These are phyloP conservation scores for Dendrolimus punctatus DNA, from an alignment of 1,140 invertebrate species.

Conservation along the genomic window DNA sequence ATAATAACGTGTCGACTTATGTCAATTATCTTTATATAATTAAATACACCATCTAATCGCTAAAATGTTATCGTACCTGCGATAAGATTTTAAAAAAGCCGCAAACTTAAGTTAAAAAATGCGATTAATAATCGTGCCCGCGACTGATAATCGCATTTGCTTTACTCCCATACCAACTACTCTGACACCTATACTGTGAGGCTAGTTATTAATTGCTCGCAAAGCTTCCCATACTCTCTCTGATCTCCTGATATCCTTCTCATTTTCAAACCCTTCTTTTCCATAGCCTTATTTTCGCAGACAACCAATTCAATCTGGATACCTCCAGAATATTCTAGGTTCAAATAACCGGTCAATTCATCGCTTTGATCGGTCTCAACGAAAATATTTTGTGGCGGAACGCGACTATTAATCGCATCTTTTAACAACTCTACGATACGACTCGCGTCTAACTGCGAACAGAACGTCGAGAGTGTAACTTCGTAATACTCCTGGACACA, in stretches of 20 bases:
- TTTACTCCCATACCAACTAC: slow-evolving; percentile 1
- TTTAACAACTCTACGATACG: slow-evolving; percentile 88
- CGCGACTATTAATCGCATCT: slow-evolving; percentile 84
- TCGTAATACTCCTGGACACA: slow-evolving; percentile 74
- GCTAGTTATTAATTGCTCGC: slow-evolving; percentile 91
- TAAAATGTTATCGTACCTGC: too few relatives aligned
- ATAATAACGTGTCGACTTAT: too few relatives aligned
- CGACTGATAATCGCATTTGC: too few relatives aligned
- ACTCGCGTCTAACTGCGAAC: slow-evolving; percentile 82
- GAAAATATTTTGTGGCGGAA: slow-evolving; percentile 82
- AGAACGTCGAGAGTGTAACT: slow-evolving; percentile 84
- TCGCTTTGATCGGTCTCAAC: slow-evolving; percentile 58
- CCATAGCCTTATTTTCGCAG: slow-evolving; percentile 81
- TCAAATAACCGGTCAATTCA: slow-evolving; percentile 71
- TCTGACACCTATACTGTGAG: slow-evolving; percentile 78
- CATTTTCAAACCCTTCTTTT: slow-evolving; percentile 90
- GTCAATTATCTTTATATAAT: too few relatives aligned
- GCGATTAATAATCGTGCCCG: too few relatives aligned
- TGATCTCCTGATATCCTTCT: slow-evolving; percentile 93
- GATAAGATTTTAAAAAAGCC: too few relatives aligned
- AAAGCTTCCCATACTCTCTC: slow-evolving; percentile 90
- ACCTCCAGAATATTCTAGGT: slow-evolving; percentile 86
- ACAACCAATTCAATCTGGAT: slow-evolving; percentile 91
- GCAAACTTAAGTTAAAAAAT: too few relatives aligned
- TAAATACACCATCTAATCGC: too few relatives aligned